Evolutionary conservation across 2,797 vertebrate species (phyloP), one percentile per base, ranked within the genome.

Genomic region (Pseudomugil gertrudae): DNA sequence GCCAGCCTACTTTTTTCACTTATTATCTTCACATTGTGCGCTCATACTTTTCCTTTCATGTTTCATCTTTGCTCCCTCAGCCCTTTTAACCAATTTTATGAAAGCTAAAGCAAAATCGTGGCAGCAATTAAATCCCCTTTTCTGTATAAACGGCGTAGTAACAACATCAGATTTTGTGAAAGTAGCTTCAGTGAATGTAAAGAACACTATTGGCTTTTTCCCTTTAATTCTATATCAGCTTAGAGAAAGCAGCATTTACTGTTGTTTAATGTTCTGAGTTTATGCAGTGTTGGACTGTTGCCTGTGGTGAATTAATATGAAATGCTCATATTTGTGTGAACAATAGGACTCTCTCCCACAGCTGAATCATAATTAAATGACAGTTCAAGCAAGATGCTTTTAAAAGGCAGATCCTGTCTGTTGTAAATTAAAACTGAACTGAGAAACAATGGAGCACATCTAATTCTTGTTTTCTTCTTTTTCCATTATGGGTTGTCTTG

Each of bases 291-390:
- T 57, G 23, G 17, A 14, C 30, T 19, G 3, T 36, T 21, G 19
- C 17, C 24, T 24, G 33, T 35, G n/a, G 26, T 63, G 50, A 66
- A 3, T 27, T 19, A 30, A 15, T 38, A n/a, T 29, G 19, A 21
- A 59, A 15, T 24, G 17, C 24, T 40, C 32, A 69, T 29, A 57
- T 66, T 38, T 33, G 32, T 57, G 29, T 30, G 19, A 69, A 82
- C 61, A 78, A 78, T 57, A 52, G 58, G 21, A 51, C 35, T 40
- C 23, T 67, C 58, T 74, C 9, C 21, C 17, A 52, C 23, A 40
- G 56, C 36, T 47, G 56, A 53, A 64, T 57, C 48, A 38, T 45
- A 48, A 15, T 66, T 79, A 82, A 83, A 79, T 78, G 71, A 57
- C 52, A 32, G 26, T 75, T 79, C 30, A 71, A 68, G 78, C 74